Evolutionary conservation across 2,888 invertebrate genomes (phyloP).

Genomic region (Melanophora roralis): DNA sequence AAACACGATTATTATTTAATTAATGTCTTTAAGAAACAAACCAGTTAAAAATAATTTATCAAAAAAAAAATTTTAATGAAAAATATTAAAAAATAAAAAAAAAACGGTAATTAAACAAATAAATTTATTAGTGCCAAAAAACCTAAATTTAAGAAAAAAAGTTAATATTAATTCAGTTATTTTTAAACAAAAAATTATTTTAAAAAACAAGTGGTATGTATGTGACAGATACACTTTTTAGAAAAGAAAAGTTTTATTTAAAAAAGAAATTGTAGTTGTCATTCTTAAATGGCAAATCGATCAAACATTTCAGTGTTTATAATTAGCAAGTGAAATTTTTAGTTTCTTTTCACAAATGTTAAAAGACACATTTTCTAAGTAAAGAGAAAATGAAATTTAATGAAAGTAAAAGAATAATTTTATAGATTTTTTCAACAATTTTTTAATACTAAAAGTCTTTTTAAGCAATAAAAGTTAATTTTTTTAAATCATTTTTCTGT

Average conservation of each 20-base stretch:
- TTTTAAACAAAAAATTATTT: conserved; percentile 5
- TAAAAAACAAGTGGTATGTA: background rate
- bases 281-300: conserved; percentile 15
- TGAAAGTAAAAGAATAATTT: background rate
- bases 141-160: background rate
- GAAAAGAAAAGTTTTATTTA: background rate
- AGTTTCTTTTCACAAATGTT: background rate
- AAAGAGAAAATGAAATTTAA: background rate
- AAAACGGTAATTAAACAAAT: too few species aligned
- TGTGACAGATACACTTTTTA: background rate
- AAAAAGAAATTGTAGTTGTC: conserved; percentile 22
- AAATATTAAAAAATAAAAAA: too few species aligned
- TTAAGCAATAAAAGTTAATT: too few species aligned
- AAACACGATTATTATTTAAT: background rate
- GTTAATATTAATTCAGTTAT: conserved; percentile 7
- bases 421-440: too few species aligned
- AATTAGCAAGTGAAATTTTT: conserved; percentile 48
- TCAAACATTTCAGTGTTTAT: conserved; percentile 4
- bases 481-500: too few species aligned
- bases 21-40: conserved; percentile 5
- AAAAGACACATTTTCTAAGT: background rate
- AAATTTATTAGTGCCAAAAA: too few species aligned
- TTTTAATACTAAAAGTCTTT: too few species aligned
- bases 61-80: background rate
- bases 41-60: background rate